A percentile compares a stretch with the other conserved stretches of the same genome.
These are phyloP conservation scores for Chelonus formosanus DNA, from an alignment of 2,888 invertebrate genomes.

Conservation along the genomic window DNA sequence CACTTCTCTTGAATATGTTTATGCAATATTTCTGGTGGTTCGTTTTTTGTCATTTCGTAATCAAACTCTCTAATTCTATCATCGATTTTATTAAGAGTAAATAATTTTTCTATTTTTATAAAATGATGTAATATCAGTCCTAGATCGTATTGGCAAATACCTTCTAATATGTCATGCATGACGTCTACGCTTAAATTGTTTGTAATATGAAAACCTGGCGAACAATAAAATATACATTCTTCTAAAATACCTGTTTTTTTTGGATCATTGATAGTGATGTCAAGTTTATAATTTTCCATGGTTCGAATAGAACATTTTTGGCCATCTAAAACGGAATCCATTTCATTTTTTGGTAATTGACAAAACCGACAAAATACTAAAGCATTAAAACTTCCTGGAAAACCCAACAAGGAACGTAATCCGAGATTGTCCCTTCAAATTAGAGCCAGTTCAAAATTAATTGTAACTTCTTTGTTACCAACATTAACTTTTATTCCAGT, in stretches of 20 bases:
- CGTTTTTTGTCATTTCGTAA: slow-evolving; percentile 31
- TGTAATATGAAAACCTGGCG: slow-evolving; percentile 32
- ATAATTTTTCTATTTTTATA: slow-evolving; percentile 29
- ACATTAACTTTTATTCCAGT: slow-evolving; percentile 37
- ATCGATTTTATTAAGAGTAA: slow-evolving; percentile 29
- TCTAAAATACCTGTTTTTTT: slow-evolving; percentile 32
- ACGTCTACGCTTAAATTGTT: slow-evolving; percentile 36
- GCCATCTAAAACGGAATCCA: background rate
- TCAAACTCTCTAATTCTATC: slow-evolving; percentile 31
- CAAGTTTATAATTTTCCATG: background rate
- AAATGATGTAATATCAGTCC: slow-evolving; percentile 25
- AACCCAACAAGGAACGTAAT: slow-evolving; percentile 41
- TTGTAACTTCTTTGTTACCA: slow-evolving; percentile 9
- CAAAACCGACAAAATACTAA: slow-evolving; percentile 42
- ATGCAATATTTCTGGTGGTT: slow-evolving; percentile 36
- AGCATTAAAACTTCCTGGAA: slow-evolving; percentile 40
- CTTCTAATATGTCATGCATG: slow-evolving; percentile 32
- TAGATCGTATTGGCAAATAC: slow-evolving; percentile 32
- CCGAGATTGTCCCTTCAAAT: slow-evolving; percentile 44
- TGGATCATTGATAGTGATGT: slow-evolving; percentile 19
- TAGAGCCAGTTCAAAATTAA: slow-evolving; percentile 15
- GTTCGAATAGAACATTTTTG: too few relatives aligned
- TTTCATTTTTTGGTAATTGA: slow-evolving; percentile 13
- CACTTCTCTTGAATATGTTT: slow-evolving; percentile 34
- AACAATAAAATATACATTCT: slow-evolving; percentile 14